A percentile compares a stretch with the other conserved stretches of the same genome.
Evolutionary conservation across 1,140 invertebrate species (phyloP).

Genomic region (Cyrtorhinus lividipennis): DNA sequence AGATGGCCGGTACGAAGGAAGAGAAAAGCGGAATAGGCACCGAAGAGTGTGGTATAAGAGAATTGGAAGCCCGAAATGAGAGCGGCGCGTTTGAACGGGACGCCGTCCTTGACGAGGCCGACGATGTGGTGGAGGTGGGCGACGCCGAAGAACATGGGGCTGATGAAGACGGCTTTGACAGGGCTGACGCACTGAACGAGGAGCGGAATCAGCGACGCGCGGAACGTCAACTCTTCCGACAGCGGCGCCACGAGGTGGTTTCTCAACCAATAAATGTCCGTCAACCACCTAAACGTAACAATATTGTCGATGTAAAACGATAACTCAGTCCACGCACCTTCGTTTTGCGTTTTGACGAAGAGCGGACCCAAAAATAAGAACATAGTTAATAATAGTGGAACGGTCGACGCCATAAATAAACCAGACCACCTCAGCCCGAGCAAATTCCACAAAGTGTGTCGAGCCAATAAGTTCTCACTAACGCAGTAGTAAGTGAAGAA

Average conservation of each 20-base stretch:
- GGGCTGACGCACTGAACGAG: conserved; percentile 69
- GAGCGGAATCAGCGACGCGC: conserved; percentile 86
- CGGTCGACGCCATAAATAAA: conserved; percentile 50
- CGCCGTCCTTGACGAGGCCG: conserved; percentile 57
- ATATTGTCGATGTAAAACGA: conserved; percentile 56
- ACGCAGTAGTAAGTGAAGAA: conserved; percentile 40
- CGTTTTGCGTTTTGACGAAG: conserved; percentile 41
- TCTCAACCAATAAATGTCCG: conserved; percentile 69
- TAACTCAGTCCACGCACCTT: conserved; percentile 42
- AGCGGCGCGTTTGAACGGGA: conserved; percentile 43
- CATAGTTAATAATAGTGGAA: conserved; percentile 68
- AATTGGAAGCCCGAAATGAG: conserved; percentile 55
- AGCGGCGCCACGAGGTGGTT: conserved; percentile 83
- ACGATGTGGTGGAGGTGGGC: conserved; percentile 27
- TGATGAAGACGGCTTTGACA: conserved; percentile 60
- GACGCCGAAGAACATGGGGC: conserved; percentile 83
- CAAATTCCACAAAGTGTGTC: conserved; percentile 44
- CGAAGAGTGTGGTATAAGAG: conserved; percentile 80
- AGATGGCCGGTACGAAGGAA: conserved; percentile 76
- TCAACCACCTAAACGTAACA: no score
- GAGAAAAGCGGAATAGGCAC: conserved; percentile 80
- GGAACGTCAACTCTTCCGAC: conserved; percentile 87
- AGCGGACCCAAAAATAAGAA: conserved; percentile 74
- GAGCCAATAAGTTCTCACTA: neutral
- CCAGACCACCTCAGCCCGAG: conserved; percentile 62